Evolutionary conservation across 1,140 invertebrate genomes (phyloP).

Genomic region (Cyphomyrmex costatus): DNA sequence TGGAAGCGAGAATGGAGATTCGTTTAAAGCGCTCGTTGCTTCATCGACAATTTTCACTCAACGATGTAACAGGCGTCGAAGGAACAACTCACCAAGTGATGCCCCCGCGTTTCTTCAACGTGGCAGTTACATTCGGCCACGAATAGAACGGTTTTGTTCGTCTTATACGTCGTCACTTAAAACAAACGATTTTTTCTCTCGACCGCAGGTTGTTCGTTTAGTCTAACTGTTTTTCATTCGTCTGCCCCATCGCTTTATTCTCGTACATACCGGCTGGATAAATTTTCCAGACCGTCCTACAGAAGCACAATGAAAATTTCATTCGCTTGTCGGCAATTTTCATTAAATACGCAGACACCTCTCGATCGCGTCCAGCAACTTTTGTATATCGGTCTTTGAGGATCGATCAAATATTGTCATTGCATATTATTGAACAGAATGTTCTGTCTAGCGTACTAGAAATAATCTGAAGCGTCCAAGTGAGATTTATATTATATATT

Average conservation of each 20-base stretch:
- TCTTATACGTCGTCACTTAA: conserved; percentile 35
- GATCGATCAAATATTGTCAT: conserved; percentile 72
- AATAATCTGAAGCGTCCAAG: conserved; percentile 7
- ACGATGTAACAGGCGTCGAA: not conserved
- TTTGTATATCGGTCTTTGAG: conserved; percentile 59
- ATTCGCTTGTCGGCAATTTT: conserved; percentile 73
- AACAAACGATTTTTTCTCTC: conserved; percentile 58
- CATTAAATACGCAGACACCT: conserved; percentile 75
- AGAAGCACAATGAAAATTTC: conserved; percentile 71
- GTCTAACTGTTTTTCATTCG: conserved; percentile 70
- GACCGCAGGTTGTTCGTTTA: conserved; percentile 56
- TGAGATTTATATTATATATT: not conserved
- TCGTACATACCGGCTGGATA: conserved; percentile 44
- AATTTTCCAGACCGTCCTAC: conserved; percentile 63
- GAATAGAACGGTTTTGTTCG: conserved; percentile 17
- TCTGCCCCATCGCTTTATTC: conserved; percentile 34
- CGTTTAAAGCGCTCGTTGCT: conserved; percentile 26
- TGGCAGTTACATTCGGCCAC: not conserved
- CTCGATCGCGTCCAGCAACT: conserved; percentile 42
- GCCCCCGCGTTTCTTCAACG: conserved; percentile 30
- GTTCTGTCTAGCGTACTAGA: conserved; percentile 11
- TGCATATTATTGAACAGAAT: conserved; percentile 67
- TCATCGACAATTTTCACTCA: conserved; percentile 29
- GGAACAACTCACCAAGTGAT: conserved; percentile 6
- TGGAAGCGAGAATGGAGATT: not conserved